Base-by-base conservation (phyloP, 1,140 invertebrate genomes). In the Drosophila ficusphila region DNA sequence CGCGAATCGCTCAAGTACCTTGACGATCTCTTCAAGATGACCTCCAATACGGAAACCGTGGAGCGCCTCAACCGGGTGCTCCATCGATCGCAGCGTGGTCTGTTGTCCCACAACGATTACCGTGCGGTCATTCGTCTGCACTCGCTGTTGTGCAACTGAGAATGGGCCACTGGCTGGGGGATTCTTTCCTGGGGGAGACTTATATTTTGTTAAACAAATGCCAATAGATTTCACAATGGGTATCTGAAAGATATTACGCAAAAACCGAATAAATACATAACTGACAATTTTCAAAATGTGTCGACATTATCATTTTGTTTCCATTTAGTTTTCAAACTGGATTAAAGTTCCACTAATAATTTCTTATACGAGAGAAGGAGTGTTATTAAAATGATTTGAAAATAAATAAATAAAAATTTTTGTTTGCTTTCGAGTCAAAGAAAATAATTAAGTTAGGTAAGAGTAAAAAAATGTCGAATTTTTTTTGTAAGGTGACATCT, bases 41-140 rank as follows among this genome's bases (percentile, higher is more conserved):
- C 71, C 2, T 27, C 56, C 19, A 71, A 71, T 25, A 1, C 54
- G 14, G 73, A 75, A 1, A 75, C 73, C 2, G 5, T 75, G 16
- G 68, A 75, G 27, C 83, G 90, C 9, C 53, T 91, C 33, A 51
- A 78, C 19, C 85, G 85, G 8, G 89, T 90, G 4, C 49, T 85
- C 18, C 44, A 65, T 8, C 77, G 90, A 31, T 85, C 86, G 5
- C 48, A 58, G 27, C 73, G 70, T 12, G 90, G 90, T 4, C 61
- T 64, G 27, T 56, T 91, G 19, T 91, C 90, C 34, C 77, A 90
- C 38, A 91, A 90, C 53, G 90, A 91, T 27, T 91, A 91, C 58
- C 85, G 82, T 9, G 85, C 89, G 11, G 89, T 90, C 2, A 90
- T 90, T 25, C 61, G 67, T 41, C 41, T 90, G 34, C 77, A 88